A percentile compares a stretch with the other conserved stretches of the same genome.
Conservation (phyloP, 2,113 vertebrate genomes). For the Coturnix japonica region DNA sequence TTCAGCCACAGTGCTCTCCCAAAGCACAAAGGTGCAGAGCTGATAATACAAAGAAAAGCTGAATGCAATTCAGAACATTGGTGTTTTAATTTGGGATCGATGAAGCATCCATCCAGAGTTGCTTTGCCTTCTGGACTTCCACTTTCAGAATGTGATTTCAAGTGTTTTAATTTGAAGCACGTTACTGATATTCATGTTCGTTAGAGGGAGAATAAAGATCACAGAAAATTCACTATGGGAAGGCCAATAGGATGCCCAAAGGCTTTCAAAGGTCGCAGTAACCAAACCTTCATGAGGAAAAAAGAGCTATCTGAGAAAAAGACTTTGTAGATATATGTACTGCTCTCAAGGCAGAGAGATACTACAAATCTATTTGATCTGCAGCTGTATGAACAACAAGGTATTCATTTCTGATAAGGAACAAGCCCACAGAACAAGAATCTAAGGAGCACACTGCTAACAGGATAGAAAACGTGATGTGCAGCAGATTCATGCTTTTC, state of each 20-base stretch:
- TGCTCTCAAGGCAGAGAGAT: background rate
- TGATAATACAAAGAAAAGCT: background rate
- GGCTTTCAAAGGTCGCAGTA: background rate
- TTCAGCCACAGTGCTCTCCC: background rate
- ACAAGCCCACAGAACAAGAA: background rate
- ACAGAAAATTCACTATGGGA: background rate
- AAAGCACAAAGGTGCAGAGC: background rate
- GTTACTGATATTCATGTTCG: background rate
- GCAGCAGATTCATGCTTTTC: background rate
- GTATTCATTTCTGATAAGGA: background rate
- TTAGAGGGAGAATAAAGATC: background rate
- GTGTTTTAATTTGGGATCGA: background rate
- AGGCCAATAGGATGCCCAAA: background rate
- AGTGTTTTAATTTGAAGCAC: background rate
- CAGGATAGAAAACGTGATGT: background rate
- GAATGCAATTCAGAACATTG: background rate
- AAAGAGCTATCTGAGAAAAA: background rate
- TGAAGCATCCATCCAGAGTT: background rate
- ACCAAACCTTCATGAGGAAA: background rate
- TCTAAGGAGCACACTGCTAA: background rate
- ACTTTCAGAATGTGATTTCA: background rate
- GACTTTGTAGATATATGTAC: background rate
- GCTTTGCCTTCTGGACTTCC: background rate
- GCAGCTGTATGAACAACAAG: background rate
- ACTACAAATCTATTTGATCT: slow-evolving; percentile 8